Evolutionary conservation across 2,113 vertebrate genomes (phyloP), one percentile per base, ranked within the genome.

Genomic region (Callorhinus ursinus): DNA sequence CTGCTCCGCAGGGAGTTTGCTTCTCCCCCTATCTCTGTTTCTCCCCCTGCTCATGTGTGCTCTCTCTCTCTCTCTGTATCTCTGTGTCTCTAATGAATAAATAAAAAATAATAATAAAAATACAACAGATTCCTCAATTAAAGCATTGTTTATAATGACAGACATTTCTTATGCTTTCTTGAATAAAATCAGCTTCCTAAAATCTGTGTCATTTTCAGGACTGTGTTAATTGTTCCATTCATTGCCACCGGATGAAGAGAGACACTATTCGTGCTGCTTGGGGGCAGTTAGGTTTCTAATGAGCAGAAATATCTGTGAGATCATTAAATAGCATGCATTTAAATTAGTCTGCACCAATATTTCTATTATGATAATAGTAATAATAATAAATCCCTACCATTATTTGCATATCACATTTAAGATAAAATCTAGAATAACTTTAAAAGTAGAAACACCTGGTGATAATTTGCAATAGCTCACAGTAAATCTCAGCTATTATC

Each of bases 391-490:
- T 84, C 12, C 24, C 39, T 88, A 22, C 24, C 8, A 31, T 13
- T 8, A 95, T 98, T 97, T 97, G 72, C 93, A 96, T 92, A 96
- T 96, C 69, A 74, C 57, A 76, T 94, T 90, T 88, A 82, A 89
- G 84, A 97, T 97, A 97, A 92, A 67, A 89, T 93, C 79, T 69
- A 91, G 67, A 93, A 67, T 61, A 88, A 69, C 19, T 81, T 93
- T 95, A 76, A 92, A 86, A 94, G 59, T 63, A 91, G 74, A 91
- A 95, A 93, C 63, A 97, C 90, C 93, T 97, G 79, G 72, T 31
- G 93, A n/a, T 89, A 88, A 92, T 96, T 96, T 93, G 72, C 55
- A 93, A 91, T 49, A 2, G 33, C n/a, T 67, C 19, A 83, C n/a
- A 91, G 65, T 69, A 91, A 96, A 95, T 95, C 94, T 92, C 63